A percentile compares a stretch with the other conserved stretches of the same genome.
These are phyloP conservation scores for Brachyistius frenatus DNA, from an alignment of 2,113 vertebrate genomes.

Conservation along the genomic window DNA sequence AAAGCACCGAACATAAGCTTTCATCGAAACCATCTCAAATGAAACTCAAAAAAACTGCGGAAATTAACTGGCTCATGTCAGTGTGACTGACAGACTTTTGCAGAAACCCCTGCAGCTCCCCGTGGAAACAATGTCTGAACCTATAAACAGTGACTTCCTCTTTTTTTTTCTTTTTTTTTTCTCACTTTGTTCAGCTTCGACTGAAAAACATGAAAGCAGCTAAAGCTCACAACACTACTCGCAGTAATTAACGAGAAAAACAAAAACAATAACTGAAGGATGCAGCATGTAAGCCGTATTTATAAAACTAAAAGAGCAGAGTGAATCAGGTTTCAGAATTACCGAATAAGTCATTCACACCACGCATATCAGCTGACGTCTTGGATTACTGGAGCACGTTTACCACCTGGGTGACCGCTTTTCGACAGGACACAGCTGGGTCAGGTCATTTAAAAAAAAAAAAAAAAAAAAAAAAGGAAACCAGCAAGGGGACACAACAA, in stretches of 20 bases:
- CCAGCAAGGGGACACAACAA: slow-evolving; percentile 10
- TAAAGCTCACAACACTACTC: neutral
- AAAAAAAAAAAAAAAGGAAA: neutral
- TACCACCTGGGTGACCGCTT: slow-evolving; percentile 74
- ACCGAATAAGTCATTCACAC: slow-evolving; percentile 65
- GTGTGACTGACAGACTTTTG: neutral
- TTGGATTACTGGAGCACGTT: slow-evolving; percentile 73
- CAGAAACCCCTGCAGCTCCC: slow-evolving; percentile 18
- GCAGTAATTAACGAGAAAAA: neutral
- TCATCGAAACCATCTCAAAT: neutral
- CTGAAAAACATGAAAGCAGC: slow-evolving; percentile 27
- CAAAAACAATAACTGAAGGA: neutral
- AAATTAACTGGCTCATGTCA: neutral
- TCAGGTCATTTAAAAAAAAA: neutral
- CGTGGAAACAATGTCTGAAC: slow-evolving; percentile 56
- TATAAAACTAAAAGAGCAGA: slow-evolving; percentile 33
- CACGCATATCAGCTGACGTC: slow-evolving; percentile 76
- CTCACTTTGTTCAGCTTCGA: slow-evolving; percentile 48
- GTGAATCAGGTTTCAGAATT: slow-evolving; percentile 67
- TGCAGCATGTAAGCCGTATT: neutral
- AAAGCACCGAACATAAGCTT: slow-evolving; percentile 17
- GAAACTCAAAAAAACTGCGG: neutral
- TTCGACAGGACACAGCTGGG: slow-evolving; percentile 33
- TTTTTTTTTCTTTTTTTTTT: slow-evolving; percentile 57
- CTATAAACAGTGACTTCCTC: slow-evolving; percentile 76